Evolutionary conservation across 2,888 invertebrate species (phyloP).

Genomic region (Cinara cedri): DNA sequence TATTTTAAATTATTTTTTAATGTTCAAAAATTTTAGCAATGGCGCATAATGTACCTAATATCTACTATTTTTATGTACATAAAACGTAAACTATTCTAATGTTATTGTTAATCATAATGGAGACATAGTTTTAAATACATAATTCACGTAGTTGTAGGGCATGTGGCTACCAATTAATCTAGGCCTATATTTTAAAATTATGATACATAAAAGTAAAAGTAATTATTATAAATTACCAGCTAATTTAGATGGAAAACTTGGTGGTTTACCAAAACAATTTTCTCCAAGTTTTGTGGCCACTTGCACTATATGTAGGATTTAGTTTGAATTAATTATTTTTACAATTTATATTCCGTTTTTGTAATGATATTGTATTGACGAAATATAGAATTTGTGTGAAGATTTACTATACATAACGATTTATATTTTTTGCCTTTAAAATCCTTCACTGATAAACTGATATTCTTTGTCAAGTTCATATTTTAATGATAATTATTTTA

Average conservation of each 20-base stretch:
- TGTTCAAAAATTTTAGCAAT: constrained; percentile 40
- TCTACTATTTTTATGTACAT: constrained; percentile 50
- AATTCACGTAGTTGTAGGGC: constrained; percentile 46
- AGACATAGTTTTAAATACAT: constrained; percentile 41
- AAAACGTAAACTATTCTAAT: constrained; percentile 51
- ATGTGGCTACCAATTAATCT: constrained; percentile 48
- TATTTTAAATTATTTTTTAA: constrained; percentile 53
- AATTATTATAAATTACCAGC: no score
- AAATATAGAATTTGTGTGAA: constrained; percentile 56
- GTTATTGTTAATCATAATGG: constrained; percentile 53
- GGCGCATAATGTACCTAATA: constrained; percentile 32
- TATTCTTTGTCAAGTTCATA: no score
- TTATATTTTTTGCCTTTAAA: neutral
- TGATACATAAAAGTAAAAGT: constrained; percentile 25
- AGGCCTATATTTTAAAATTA: constrained; percentile 42
- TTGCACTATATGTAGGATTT: constrained; percentile 48
- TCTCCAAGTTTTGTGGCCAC: constrained; percentile 49
- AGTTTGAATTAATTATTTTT: constrained; percentile 57
- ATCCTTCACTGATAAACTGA: no score
- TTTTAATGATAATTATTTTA: no score
- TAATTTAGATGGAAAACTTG: constrained; percentile 46
- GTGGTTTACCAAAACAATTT: constrained; percentile 52
- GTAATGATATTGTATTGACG: constrained; percentile 56
- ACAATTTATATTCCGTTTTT: constrained; percentile 57
- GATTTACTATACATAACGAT: constrained; percentile 45